Conservation (phyloP, 2,113 vertebrate species). For the Caloenas nicobarica region DNA sequence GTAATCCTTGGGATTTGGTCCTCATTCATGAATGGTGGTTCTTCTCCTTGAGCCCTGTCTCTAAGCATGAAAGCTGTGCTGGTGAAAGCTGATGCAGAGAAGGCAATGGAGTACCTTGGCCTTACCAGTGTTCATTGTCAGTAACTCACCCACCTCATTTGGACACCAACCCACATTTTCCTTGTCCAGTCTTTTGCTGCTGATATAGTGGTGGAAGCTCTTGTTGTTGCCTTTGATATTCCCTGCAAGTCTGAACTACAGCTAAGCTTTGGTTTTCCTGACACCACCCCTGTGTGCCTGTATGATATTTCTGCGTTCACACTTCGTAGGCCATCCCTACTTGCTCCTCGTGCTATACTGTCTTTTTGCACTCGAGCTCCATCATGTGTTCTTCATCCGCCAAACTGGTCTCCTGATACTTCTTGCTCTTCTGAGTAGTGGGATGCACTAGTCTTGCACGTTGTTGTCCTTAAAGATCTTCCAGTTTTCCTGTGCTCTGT, state of each 20-base stretch:
- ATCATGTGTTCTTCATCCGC: not conserved
- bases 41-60: not conserved
- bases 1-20: not conserved
- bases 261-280: not conserved
- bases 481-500: not conserved
- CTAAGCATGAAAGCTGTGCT: not conserved
- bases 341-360: not conserved
- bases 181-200: not conserved
- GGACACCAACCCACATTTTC: fast-evolving
- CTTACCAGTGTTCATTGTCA: not conserved
- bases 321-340: not conserved
- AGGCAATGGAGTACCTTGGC: not conserved
- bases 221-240: not conserved
- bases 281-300: not conserved
- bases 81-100: not conserved
- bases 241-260: not conserved
- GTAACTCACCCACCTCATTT: not conserved
- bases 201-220: not conserved
- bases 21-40: not conserved
- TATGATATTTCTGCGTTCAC: not conserved
- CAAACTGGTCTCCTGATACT: not conserved
- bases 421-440: not conserved
- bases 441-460: not conserved
- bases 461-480: not conserved
- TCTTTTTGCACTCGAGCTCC: not conserved